phyloP scores from a whole-genome alignment of 1,140 invertebrate species.

The Antheraea pernyi region DNA sequence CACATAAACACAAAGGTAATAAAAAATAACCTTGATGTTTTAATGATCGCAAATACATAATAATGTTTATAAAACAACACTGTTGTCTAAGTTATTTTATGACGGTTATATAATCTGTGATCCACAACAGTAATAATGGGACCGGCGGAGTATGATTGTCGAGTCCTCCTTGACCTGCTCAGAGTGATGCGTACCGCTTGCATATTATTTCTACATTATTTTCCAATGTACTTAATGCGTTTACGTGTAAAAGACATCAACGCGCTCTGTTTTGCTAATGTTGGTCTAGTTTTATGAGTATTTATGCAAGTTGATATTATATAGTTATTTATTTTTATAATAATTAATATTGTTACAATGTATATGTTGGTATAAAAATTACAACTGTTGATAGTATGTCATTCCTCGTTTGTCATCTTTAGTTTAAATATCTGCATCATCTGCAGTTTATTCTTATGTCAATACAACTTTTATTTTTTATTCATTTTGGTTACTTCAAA shows the following conservation, averaged over 20 bases:
- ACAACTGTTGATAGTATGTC: too few species aligned
- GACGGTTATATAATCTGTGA: constrained; percentile 15
- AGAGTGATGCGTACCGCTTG: not conserved
- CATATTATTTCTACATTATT: not conserved
- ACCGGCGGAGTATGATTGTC: constrained; percentile 12
- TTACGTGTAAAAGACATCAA: constrained; percentile 20
- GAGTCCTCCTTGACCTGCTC: constrained; percentile 11
- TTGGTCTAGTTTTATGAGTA: too few species aligned
- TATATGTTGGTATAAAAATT: too few species aligned
- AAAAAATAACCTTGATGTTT: not conserved
- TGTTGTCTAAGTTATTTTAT: constrained; percentile 10
- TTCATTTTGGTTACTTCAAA: too few species aligned
- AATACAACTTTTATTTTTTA: too few species aligned
- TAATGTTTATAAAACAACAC: not conserved
- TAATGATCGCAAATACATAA: constrained; percentile 3
- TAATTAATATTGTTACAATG: too few species aligned
- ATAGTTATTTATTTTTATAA: too few species aligned
- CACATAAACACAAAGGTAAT: not conserved
- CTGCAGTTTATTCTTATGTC: too few species aligned
- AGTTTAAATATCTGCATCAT: too few species aligned
- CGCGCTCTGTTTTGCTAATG: constrained; percentile 8
- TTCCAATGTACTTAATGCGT: constrained; percentile 8
- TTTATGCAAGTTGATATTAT: too few species aligned
- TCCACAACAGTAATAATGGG: constrained; percentile 10
- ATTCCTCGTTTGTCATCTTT: too few species aligned